Evolutionary conservation across 2,888 invertebrate genomes (phyloP), one percentile per base, ranked within the genome.

Genomic region (Synanthedon vespiformis): DNA sequence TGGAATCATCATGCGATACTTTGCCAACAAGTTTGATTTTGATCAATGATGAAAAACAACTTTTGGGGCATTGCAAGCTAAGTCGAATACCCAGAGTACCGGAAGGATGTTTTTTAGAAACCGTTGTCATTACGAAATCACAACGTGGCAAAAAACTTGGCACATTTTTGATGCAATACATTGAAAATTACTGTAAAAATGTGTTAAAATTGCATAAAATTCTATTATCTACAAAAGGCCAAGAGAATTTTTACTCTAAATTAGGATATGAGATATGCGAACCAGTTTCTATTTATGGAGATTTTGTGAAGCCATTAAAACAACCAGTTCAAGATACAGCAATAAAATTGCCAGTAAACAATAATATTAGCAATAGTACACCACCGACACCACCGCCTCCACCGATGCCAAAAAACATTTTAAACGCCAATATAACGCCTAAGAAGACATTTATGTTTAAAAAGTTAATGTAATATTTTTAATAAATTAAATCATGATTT

Each of bases 51-150:
- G 74, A 79, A 60, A 83, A 83, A 57, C 70, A 81, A 53, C 90
- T 95, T 50, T 84, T 95, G 63, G 95, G 95, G 3, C 95, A 95
- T 75, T 91, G 93, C 63, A 95, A 95, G 81, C 82, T 95, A 55
- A 92, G 93, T 49, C 78, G 90, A 51, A 91, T 95, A 67, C 92
- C 93, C 2, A 89, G 90, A 63, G 89, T 92, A 62, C 89, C 86
- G 57, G 88, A 91, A 57, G 91, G 92, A 58, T 94, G 94, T 77
- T 94, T 94, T 69, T 86, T 95, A 53, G 94, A 95, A 86, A 92
- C 94, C 47, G 95, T 95, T 60, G 92, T 95, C 13, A 94, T 95
- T 67, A 89, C 90, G 60, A 91, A 90, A 74, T 77, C 81, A 14
- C 88, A 91, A 65, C 89, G 95, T 60, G 94, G 94, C 11, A 90